Base-by-base conservation (phyloP, 2,797 vertebrate species). In the Myioborus melanocephalus region DNA sequence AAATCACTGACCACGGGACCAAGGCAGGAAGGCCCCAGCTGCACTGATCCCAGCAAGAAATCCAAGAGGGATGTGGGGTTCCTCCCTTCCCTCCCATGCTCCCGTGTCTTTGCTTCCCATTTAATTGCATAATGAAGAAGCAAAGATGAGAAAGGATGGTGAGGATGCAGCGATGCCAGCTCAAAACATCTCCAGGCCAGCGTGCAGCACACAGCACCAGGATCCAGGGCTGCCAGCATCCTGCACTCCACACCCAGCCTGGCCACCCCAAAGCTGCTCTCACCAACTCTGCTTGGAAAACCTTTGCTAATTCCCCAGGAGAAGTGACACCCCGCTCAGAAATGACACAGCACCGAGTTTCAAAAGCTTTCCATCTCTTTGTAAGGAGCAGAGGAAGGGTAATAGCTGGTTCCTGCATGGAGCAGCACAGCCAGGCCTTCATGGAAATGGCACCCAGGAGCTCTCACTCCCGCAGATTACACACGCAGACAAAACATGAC, bases 391-490 rank as follows among this genome's bases (percentile, higher is more conserved):
- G 60, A 71, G 82, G 64, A 57, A 89, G 53, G 72, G 46, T 35
- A 69, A 83, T 8, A 75, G 89, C 39, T 1, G 24, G 66, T 35
- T 93, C 82, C 77, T 78, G 24, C 7, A 1, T 0, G 7, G 71
- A 9, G 3, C 83, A 50, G 77, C 1, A 12, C 37, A 18, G 85
- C 37, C 86, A 49, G 65, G 64, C 65, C 80, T 37, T 35, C n/a
- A 87, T 80, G 95, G 89, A 80, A 93, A 87, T 70, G 93, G 87
- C 63, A 90, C 64, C 73, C 84, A 61, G 87, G 68, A 93, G 89
- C 91, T 92, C 75, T 69, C 57, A 22, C 69, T 64, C 76, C 93
- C 3, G 0, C 90, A 61, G 82, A 89, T 87, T 34, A 92, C 71
- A 84, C 91, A 70, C 8, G 4, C 93, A 96, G 92, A 93, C 90